Conservation (phyloP, 2,113 vertebrate species). For the Paracanthobrama guichenoti region DNA sequence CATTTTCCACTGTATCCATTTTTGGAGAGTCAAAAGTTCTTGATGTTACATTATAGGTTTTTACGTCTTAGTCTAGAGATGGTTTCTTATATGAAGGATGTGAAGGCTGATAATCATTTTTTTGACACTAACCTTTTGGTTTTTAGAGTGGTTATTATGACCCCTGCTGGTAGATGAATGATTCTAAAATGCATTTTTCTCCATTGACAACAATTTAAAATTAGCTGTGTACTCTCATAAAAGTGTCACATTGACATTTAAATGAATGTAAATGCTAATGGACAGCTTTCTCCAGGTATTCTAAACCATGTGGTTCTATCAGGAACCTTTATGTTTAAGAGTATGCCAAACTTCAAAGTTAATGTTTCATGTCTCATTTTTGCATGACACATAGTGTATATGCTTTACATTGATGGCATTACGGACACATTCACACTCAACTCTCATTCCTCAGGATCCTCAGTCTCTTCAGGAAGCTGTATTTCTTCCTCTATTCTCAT, state of each 20-base stretch:
- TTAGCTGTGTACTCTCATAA: neutral
- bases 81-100: neutral
- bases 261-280: neutral
- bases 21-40: neutral
- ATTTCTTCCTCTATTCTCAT: slow-evolving; percentile 14
- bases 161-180: neutral
- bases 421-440: neutral
- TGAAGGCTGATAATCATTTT: neutral
- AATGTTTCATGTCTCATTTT: neutral
- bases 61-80: neutral
- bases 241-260: neutral
- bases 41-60: neutral
- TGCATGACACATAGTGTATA: neutral
- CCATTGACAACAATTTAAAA: neutral
- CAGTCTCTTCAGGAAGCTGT: slow-evolving; percentile 3
- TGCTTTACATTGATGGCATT: neutral
- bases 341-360: neutral
- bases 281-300: neutral
- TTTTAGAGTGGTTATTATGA: neutral
- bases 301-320: neutral
- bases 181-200: neutral
- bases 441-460: slow-evolving; percentile 1
- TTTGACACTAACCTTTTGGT: neutral
- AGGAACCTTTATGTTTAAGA: slow-evolving; percentile 13
- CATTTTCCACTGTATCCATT: neutral